These are phyloP conservation scores for Cryptus viduatorius DNA, from an alignment of 2,888 invertebrate species.

Conservation along the genomic window DNA sequence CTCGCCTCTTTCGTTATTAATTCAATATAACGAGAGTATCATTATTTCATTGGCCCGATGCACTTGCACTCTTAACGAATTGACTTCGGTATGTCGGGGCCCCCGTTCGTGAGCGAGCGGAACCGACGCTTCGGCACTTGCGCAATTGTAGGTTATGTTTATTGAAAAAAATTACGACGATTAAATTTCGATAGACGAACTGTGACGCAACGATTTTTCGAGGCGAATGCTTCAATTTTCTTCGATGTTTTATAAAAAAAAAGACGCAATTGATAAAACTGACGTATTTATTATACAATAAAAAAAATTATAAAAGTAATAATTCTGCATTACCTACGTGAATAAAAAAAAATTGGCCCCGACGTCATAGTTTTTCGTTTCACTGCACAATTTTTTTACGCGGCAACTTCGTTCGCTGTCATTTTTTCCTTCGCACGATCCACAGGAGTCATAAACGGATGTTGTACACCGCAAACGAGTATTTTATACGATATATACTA, in stretches of 20 bases:
- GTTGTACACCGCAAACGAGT: not conserved
- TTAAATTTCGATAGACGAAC: not conserved
- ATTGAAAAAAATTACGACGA: not conserved
- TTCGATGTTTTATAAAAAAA: not conserved
- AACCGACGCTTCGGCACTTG: not conserved
- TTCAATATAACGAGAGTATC: conserved; percentile 53
- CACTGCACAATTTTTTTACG: not conserved
- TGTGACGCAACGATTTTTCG: not conserved
- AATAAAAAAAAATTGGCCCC: no score
- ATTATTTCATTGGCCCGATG: conserved; percentile 59
- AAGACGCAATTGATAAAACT: not conserved
- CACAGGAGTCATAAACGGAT: not conserved
- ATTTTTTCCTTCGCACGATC: no score
- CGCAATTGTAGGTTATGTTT: not conserved
- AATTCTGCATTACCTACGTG: no score
- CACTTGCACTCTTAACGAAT: conserved; percentile 54
- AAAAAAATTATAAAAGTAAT: not conserved
- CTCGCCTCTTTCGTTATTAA: conserved; percentile 57
- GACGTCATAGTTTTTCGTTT: no score
- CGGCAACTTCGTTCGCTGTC: not conserved
- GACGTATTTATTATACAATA: not conserved
- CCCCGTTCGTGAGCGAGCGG: not conserved
- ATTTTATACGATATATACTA: not conserved
- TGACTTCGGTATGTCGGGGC: not conserved
- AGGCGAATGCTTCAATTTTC: not conserved